Base-by-base conservation (phyloP, 2,797 vertebrate genomes). In the Yasuhikotakia modesta region DNA sequence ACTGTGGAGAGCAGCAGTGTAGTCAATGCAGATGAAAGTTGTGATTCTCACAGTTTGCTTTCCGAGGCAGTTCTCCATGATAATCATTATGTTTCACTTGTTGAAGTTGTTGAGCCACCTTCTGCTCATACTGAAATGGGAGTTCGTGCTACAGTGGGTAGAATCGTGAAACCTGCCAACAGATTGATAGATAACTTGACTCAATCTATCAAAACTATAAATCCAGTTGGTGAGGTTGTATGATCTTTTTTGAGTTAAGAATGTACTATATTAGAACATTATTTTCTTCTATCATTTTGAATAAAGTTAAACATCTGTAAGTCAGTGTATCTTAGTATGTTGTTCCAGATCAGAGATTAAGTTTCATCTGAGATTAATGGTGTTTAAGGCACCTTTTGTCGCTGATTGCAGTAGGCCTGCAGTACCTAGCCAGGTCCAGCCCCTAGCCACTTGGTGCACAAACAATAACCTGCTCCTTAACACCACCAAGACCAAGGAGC, bases 291-390 rank as follows among this genome's bases (percentile, higher is more conserved):
- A 5, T 11, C 53, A 13, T 63, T 64, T 39, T 39, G 5, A 65
- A 7, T 48, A 48, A 0, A 4, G 0, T 16, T 1, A 1, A 24
- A 2, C 0, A 0, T 8, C 0, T 5, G 1, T n/a, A 8, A 67
- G 43, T 24, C 1, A 16, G 17, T 66, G 21, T 4, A 0, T 66
- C 6, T 17, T 13, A 66, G 43, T 4, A 27, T 46, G 43, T 48
- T 39, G 3, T 48, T 3, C 13, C 52, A 19, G 19, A 11, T 17
- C 39, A 17, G 43, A 53, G 52, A 22, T 55, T 8, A 55, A 55
- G 27, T 27, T 27, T 27, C 27, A 27, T 27, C 27, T 27, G 27
- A 27, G 4, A 27, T 27, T 2, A 27, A 27, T 27, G 27, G 27
- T 27, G 27, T n/a, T n/a, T n/a, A n/a, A n/a, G n/a, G n/a, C n/a